Evolutionary conservation across 2,888 invertebrate species (phyloP), one percentile per base, ranked within the genome.

Genomic region (Sialis lutaria): DNA sequence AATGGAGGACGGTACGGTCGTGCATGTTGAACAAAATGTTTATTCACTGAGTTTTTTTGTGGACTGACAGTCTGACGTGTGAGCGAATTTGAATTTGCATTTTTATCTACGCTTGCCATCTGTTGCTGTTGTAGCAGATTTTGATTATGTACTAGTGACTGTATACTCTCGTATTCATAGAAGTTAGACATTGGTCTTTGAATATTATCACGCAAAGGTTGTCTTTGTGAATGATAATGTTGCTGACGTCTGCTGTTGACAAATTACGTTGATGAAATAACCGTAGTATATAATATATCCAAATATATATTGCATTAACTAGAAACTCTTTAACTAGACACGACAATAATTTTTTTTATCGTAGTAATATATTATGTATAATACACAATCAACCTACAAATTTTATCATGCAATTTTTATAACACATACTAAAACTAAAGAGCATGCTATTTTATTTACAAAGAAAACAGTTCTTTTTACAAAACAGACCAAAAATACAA

Each of bases 141-240:
- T 47, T 40, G 48, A 12, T 34, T 31, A 31, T 67, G 64, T 59
- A 75, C 63, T 68, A 69, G 58, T 67, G 79, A 72, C 54, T 82
- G 82, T 33, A 83, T 78, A 53, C 77, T 82, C 63, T 87, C 87
- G 64, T 87, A 87, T 64, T 88, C 87, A 64, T 85, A 87, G 65
- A 81, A 86, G 65, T 84, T 87, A 50, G 86, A 86, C 51, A 81
- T 77, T 5, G 87, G 86, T 12, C 87, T 71, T 44, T 70, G 64
- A 55, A 64, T 73, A 12, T 57, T 56, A 33, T 55, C 55, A 44
- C 64, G 61, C 2, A 69, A 64, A 35, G 70, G 63, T 45, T 72
- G 64, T 51, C 75, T 70, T 58, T 75, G 74, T 6, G 76, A 76
- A 59, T 77, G 76, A 59, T 79, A 77, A 58, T 79, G 77, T 55